Evolutionary conservation across 2,888 invertebrate species (phyloP), one percentile per base, ranked within the genome.

Genomic region (Plagiodera versicolora): DNA sequence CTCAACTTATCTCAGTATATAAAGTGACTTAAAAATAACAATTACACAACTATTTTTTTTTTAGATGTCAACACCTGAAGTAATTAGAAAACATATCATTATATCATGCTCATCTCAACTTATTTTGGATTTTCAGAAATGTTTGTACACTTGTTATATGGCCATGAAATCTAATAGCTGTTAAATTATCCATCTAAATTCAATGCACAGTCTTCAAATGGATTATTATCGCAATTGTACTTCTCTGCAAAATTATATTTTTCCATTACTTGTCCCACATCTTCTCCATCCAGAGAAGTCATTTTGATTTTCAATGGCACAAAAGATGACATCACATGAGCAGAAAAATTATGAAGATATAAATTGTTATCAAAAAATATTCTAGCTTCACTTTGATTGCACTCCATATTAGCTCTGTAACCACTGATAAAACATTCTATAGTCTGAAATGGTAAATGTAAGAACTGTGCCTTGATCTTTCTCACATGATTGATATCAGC

Each of bases 391-490:
- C 59, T 55, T 2, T 9, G 8, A 17, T 63, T 58, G 24, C 65
- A 67, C 20, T 58, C 56, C 19, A 46, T 50, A 20, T 47, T 66
- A 57, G 52, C 65, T 52, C 64, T 67, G 35, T 67, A 72, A 20
- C 69, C 63, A 47, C 66, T 35, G 6, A 74, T 63, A 6, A 67
- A 63, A 51, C 72, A 69, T 61, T 68, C 65, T 0, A 74, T 56
- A 6, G 67, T 67, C 72, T 75, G 75, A 56, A 71, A 71, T 0
- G 75, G 74, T 1, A 73, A 45, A 35, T 69, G 35, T 19, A 73
- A 58, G 57, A 69, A 71, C 30, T 73, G 68, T 14, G 71, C 70
- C 50, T 65, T 61, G 28, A 75, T 74, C 50, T 69, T 59, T 51
- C 71, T 60, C 0, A 72, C 54, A 19, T 67, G 58, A 44, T 66